Conservation (phyloP, 2,113 vertebrate genomes). For the Heterochromis multidens region DNA sequence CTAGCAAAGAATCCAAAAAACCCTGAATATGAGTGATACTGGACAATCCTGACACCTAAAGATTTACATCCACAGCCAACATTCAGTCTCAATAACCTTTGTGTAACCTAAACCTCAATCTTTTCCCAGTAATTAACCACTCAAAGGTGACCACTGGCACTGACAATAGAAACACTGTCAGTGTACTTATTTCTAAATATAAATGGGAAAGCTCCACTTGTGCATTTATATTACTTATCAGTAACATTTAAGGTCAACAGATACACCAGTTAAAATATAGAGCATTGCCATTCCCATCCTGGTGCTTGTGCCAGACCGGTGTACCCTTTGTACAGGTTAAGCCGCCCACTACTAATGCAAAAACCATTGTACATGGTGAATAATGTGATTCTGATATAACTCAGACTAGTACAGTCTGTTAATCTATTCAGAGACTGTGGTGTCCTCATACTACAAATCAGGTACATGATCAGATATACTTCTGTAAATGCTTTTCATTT, state of each 20-base stretch:
- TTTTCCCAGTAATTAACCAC: neutral
- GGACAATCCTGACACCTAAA: neutral
- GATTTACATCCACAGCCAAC: neutral
- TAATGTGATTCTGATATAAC: neutral
- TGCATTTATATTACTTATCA: neutral
- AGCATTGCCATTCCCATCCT: neutral
- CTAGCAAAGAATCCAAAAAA: neutral
- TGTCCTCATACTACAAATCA: slow-evolving; percentile 38
- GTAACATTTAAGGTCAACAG: neutral
- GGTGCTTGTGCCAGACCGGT: neutral
- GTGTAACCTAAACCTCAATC: neutral
- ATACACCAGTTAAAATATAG: neutral
- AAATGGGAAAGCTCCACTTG: neutral
- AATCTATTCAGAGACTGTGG: neutral
- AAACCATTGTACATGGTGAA: neutral
- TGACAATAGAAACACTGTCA: neutral
- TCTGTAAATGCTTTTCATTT: slow-evolving; percentile 34
- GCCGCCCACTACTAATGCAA: neutral
- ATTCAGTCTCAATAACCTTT: neutral
- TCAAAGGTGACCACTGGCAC: neutral
- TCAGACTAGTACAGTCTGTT: slow-evolving; percentile 3
- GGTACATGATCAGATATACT: slow-evolving; percentile 33
- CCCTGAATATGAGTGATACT: neutral
- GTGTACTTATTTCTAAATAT: neutral
- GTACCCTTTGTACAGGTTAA: slow-evolving; percentile 14